Conservation (phyloP, 2,797 vertebrate genomes). For the Anableps anableps region DNA sequence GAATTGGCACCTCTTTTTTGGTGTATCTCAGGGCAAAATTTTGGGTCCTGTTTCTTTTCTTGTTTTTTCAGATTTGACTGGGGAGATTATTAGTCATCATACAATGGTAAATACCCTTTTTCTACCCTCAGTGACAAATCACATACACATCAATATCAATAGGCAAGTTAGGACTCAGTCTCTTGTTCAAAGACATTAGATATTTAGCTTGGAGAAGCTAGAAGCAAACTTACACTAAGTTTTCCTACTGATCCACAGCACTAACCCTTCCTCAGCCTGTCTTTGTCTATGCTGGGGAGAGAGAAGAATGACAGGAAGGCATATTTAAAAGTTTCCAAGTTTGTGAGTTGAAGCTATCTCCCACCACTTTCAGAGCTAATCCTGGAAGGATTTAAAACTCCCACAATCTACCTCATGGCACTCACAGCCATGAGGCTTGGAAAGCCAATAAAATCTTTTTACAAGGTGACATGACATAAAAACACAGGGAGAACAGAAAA, state of each 20-base stretch:
- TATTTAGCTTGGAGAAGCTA: background rate
- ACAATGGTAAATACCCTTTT: background rate
- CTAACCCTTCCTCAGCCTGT: background rate
- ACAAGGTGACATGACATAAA: constrained; percentile 82
- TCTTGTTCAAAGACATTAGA: background rate
- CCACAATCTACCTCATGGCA: constrained; percentile 58
- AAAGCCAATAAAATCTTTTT: constrained; percentile 79
- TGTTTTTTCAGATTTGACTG: background rate
- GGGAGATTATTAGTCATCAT: background rate
- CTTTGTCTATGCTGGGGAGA: background rate
- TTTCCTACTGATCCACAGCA: background rate
- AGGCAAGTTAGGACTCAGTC: background rate
- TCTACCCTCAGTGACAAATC: background rate
- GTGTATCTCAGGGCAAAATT: background rate
- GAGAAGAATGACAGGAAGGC: constrained; percentile 13
- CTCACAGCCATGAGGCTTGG: constrained; percentile 63
- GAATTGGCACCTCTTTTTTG: background rate
- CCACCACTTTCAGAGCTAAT: constrained; percentile 68
- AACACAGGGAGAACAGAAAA: constrained; percentile 60
- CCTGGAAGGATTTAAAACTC: constrained; percentile 64
- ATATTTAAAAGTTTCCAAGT: constrained; percentile 53
- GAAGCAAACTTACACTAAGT: background rate
- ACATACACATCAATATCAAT: background rate
- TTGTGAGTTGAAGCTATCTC: constrained; percentile 56
- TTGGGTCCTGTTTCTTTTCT: background rate